These are phyloP conservation scores for Bombus affinis DNA, from an alignment of 1,140 invertebrate species.

Conservation along the genomic window DNA sequence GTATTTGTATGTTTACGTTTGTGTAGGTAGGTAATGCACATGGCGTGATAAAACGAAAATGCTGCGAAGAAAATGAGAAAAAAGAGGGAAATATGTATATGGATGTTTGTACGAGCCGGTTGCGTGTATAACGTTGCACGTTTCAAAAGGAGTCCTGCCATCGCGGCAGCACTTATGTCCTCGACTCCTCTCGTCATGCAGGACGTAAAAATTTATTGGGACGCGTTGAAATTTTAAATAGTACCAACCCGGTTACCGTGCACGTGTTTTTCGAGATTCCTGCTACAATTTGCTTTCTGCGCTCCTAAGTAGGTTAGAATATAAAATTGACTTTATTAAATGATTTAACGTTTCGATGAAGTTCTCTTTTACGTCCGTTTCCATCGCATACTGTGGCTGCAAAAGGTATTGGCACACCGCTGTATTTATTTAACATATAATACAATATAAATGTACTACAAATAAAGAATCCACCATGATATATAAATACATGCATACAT, in stretches of 20 bases:
- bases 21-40: background rate
- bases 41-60: slow-evolving; percentile 38
- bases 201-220: slow-evolving; percentile 37
- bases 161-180: background rate
- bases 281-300: background rate
- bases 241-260: background rate
- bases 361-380: too few species aligned
- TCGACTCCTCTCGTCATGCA: background rate
- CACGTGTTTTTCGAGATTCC: background rate
- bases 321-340: background rate
- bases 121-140: background rate
- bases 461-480: too few species aligned
- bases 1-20: background rate
- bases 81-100: background rate
- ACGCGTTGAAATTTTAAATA: slow-evolving; percentile 21
- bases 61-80: slow-evolving; percentile 23
- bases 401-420: too few species aligned
- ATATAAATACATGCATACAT: too few species aligned
- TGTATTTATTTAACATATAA: too few species aligned
- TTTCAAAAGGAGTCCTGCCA: background rate
- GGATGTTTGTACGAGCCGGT: background rate
- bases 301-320: background rate
- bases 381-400: too few species aligned
- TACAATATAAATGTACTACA: too few species aligned
- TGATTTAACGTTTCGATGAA: background rate